Evolutionary conservation across 2,888 invertebrate species (phyloP).

Genomic region (Meiosimyza decipiens): DNA sequence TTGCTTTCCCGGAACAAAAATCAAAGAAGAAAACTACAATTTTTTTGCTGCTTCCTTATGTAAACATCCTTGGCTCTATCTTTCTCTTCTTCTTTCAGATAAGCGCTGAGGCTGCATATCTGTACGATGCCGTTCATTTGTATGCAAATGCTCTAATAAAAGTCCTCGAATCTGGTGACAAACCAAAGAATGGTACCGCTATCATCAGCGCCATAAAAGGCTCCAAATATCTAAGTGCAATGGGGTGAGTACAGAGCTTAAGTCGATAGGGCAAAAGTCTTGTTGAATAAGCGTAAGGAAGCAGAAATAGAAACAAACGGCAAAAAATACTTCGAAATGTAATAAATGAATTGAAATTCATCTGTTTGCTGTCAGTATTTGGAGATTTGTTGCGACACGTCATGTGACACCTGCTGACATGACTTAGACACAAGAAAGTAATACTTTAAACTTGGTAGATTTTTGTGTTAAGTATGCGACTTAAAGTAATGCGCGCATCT

Average conservation of each 20-base stretch:
- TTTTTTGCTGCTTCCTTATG: background rate
- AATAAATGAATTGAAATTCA: slow-evolving; percentile 7
- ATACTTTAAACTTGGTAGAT: no score
- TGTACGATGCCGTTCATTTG: slow-evolving; percentile 93
- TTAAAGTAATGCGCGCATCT: no score
- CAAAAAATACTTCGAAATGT: background rate
- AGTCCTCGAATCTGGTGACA: slow-evolving; percentile 75
- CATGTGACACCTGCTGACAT: background rate
- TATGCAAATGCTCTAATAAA: slow-evolving; percentile 85
- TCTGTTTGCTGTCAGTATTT: background rate
- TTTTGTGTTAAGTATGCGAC: no score
- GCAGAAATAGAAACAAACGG: background rate
- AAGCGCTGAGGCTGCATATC: slow-evolving; percentile 88
- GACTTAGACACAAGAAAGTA: no score
- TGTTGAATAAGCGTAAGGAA: background rate
- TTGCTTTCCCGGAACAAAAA: background rate
- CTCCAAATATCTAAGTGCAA: slow-evolving; percentile 82
- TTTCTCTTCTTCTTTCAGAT: slow-evolving; percentile 70
- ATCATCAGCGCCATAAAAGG: slow-evolving; percentile 82
- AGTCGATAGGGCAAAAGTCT: background rate
- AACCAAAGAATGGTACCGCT: slow-evolving; percentile 83
- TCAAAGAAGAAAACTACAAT: background rate
- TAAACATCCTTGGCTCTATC: background rate
- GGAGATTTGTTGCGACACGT: background rate
- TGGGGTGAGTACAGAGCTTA: slow-evolving; percentile 74